A percentile compares a stretch with the other conserved stretches of the same genome.
Evolutionary conservation across 2,888 invertebrate species (phyloP).

Genomic region (Limnephilus rhombicus): DNA sequence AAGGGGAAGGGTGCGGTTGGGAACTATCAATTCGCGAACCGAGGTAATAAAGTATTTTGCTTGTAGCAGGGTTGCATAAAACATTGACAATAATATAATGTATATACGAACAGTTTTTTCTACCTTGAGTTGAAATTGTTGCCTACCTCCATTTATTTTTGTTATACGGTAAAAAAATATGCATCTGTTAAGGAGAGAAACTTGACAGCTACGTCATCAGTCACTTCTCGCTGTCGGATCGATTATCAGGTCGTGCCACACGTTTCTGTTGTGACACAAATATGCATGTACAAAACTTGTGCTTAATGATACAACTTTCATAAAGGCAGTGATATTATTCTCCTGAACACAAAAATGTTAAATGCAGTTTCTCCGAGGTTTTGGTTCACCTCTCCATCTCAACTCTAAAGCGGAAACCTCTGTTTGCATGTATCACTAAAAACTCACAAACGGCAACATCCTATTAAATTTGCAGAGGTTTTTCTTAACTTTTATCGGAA

Average conservation of each 20-base stretch:
- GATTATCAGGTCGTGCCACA: background rate
- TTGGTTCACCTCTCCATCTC: background rate
- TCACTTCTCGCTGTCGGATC: background rate
- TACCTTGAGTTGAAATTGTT: background rate
- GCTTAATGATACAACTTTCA: background rate
- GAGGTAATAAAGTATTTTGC: background rate
- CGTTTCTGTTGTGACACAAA: background rate
- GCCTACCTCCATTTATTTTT: background rate
- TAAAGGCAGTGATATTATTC: background rate
- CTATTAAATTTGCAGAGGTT: too few species aligned
- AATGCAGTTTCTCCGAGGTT: background rate
- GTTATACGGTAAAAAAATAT: background rate
- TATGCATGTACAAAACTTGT: background rate
- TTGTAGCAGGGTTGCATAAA: background rate
- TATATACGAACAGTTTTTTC: background rate
- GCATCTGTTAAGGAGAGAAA: background rate
- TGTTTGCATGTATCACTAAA: background rate
- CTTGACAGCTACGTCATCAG: background rate
- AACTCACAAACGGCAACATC: too few species aligned
- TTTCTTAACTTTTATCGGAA: too few species aligned
- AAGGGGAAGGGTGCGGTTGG: conserved; percentile 11
- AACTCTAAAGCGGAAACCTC: background rate
- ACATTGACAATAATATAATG: background rate
- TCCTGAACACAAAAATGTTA: background rate
- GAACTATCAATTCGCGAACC: background rate